Percentiles rank a stretch among this genome's conserved stretches.
These are phyloP conservation scores for Mesorhabditis belari DNA, from an alignment of 2,888 invertebrate genomes.

Conservation along the genomic window DNA sequence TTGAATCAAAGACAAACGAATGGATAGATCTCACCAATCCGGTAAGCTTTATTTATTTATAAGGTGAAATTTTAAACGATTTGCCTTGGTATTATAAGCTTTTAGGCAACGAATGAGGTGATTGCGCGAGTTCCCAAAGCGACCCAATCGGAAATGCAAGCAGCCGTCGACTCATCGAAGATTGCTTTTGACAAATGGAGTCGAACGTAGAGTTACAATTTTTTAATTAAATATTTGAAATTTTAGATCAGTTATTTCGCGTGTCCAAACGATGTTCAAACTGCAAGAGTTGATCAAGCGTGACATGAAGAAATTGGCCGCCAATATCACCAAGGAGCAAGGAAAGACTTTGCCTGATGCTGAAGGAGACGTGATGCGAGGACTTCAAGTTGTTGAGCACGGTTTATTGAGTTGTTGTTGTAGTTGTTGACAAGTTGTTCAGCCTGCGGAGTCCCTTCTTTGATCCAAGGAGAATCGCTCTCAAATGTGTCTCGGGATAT, in stretches of 20 bases:
- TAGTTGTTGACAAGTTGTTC: conserved; percentile 98
- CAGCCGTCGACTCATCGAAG: conserved; percentile 78
- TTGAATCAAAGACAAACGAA: conserved; percentile 81
- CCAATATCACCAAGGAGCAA: conserved; percentile 86
- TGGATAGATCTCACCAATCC: conserved; percentile 95
- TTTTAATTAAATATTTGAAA: not conserved
- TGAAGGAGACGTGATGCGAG: conserved; percentile 92
- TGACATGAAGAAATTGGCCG: conserved; percentile 81
- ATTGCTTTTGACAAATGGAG: conserved; percentile 78
- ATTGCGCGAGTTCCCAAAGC: conserved; percentile 77
- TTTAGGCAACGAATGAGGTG: conserved; percentile 60
- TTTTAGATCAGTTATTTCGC: conserved; percentile 70
- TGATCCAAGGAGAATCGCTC: conserved; percentile 86
- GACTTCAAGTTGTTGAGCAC: conserved; percentile 63
- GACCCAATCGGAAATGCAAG: conserved; percentile 79
- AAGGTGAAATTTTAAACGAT: not conserved
- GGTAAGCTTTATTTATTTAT: conserved; percentile 51
- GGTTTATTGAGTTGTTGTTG: conserved; percentile 1
- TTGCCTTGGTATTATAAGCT: not conserved
- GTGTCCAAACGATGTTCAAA: conserved; percentile 86
- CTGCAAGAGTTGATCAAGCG: conserved; percentile 76
- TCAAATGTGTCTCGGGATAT: conserved; percentile 75
- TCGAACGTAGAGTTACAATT: conserved; percentile 59
- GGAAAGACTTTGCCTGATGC: conserved; percentile 95
- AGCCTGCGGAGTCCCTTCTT: conserved; percentile 82